Evolutionary conservation across 2,888 invertebrate genomes (phyloP).

Genomic region (Drosophila eohydei): DNA sequence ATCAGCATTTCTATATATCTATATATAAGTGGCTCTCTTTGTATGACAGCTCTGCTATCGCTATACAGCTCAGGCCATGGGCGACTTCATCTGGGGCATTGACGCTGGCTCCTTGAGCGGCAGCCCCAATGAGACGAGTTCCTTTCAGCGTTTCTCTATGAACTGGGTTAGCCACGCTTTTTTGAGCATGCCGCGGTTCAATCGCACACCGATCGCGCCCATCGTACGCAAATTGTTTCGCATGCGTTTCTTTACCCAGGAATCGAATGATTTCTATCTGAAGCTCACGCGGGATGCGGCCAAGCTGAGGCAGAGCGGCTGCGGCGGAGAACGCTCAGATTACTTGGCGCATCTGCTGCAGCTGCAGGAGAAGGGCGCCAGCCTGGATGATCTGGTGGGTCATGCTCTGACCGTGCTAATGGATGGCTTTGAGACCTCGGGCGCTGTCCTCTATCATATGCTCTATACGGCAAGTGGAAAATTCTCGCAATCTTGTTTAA

Average conservation of each 20-base stretch:
- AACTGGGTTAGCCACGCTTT: conserved; percentile 51
- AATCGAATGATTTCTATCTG: conserved; percentile 86
- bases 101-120: conserved; percentile 71
- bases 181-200: conserved; percentile 45
- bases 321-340: conserved; percentile 65
- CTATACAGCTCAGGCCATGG: conserved; percentile 74
- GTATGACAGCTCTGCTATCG: conserved; percentile 69
- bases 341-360: conserved; percentile 79
- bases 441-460: conserved; percentile 67
- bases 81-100: conserved; percentile 81
- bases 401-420: conserved; percentile 76
- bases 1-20: neutral
- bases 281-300: conserved; percentile 74
- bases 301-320: conserved; percentile 53
- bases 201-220: conserved; percentile 57
- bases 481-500: neutral
- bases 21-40: neutral
- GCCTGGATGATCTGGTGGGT: conserved; percentile 73
- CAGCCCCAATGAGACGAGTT: conserved; percentile 30
- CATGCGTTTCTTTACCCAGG: conserved; percentile 81
- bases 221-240: conserved; percentile 43
- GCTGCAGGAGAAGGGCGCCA: conserved; percentile 72
- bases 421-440: conserved; percentile 83
- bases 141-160: conserved; percentile 49
- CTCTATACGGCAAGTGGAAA: conserved; percentile 57